phyloP scores from a whole-genome alignment of 64 coral and sea anemone genomes.

The Anthopleura sola region DNA sequence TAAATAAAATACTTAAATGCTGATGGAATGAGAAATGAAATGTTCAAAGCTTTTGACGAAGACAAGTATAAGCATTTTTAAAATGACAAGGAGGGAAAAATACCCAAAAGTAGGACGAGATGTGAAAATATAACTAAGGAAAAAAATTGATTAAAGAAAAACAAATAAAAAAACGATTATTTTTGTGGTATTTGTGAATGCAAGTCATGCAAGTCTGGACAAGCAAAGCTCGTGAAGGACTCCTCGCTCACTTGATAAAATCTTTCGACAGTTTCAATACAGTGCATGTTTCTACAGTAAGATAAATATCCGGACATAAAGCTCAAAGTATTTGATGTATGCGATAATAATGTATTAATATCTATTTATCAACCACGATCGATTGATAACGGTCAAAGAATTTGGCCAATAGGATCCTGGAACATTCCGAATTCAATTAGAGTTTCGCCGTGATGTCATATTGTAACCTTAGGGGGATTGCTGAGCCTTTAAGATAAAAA shows the following conservation, averaged over 20 bases:
- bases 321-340: slow-evolving; percentile 3
- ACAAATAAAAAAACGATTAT: not conserved
- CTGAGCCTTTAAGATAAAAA: too few relatives aligned
- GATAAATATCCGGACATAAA: slow-evolving; percentile 7
- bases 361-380: not conserved
- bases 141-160: not conserved
- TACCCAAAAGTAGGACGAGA: too few relatives aligned
- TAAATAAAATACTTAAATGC: not conserved
- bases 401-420: not conserved
- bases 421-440: not conserved
- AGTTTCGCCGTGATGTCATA: too few relatives aligned
- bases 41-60: not conserved
- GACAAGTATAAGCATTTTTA: not conserved
- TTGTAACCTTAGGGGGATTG: too few relatives aligned
- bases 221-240: not conserved
- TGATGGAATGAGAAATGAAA: not conserved
- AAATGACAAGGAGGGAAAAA: not conserved
- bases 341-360: not conserved
- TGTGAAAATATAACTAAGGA: too few relatives aligned
- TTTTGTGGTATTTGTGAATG: not conserved
- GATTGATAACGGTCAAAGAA: not conserved
- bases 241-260: not conserved
- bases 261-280: not conserved
- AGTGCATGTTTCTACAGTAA: not conserved
- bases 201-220: not conserved